A percentile compares a stretch with the other conserved stretches of the same genome.
These are phyloP conservation scores for Meles meles DNA, from an alignment of 2,113 vertebrate species.

Conservation along the genomic window DNA sequence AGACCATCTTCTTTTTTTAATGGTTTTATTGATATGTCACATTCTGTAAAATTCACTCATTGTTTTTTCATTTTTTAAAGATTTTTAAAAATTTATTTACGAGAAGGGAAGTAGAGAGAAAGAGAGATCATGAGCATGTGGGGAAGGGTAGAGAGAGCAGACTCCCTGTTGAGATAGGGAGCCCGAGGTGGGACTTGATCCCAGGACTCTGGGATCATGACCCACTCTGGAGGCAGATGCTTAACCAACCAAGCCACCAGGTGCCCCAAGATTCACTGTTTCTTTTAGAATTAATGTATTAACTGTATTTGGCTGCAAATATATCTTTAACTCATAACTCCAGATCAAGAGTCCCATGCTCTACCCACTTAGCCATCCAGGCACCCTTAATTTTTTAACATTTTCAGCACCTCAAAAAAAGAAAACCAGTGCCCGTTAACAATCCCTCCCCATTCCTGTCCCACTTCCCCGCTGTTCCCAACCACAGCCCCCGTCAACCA, in stretches of 20 bases:
- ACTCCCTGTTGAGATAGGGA: not conserved
- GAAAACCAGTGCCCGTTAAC: not conserved
- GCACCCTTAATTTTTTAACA: not conserved
- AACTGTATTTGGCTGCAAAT: no score
- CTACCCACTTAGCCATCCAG: not conserved
- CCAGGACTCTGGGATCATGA: not conserved
- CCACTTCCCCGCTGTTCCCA: not conserved
- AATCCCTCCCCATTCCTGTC: not conserved
- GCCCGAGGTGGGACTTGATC: not conserved
- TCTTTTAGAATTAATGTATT: no score
- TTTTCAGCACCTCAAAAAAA: not conserved
- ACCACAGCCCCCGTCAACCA: not conserved
- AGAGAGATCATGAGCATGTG: not conserved
- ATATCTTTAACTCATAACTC: not conserved
- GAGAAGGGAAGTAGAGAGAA: not conserved
- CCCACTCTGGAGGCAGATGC: not conserved
- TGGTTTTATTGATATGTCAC: not conserved
- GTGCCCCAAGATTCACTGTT: not conserved
- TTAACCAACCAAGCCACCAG: not conserved
- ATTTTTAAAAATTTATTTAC: not conserved
- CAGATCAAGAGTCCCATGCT: not conserved
- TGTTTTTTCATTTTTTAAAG: not conserved
- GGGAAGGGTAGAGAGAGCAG: not conserved
- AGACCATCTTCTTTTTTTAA: not conserved
- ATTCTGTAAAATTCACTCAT: not conserved